Conservation (phyloP, 2,888 invertebrate species). For the Drymonia ruficornis region DNA sequence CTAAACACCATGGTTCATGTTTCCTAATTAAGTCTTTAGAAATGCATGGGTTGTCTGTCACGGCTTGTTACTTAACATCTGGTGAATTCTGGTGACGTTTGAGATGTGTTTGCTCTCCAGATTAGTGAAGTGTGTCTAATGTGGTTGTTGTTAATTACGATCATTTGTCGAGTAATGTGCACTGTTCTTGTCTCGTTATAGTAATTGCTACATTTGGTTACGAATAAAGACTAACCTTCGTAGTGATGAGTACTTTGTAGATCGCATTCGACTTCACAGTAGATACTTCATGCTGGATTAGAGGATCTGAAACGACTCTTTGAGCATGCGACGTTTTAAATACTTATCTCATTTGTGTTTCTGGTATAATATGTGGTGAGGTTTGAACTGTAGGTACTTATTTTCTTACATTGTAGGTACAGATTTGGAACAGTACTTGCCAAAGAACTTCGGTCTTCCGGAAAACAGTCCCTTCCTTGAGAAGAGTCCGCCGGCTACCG, state of each 20-base stretch:
- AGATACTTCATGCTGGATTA: constrained; percentile 4
- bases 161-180: constrained; percentile 25
- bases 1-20: constrained; percentile 35
- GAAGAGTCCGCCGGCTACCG: constrained; percentile 77
- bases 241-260: constrained; percentile 26
- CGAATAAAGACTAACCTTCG: constrained; percentile 14
- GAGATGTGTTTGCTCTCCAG: constrained; percentile 40
- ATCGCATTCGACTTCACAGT: constrained; percentile 22
- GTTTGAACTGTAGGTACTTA: not conserved
- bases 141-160: constrained; percentile 22
- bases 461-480: constrained; percentile 79
- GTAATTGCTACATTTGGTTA: constrained; percentile 15
- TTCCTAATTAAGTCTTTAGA: constrained; percentile 49
- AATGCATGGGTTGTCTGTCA: constrained; percentile 52
- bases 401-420: constrained; percentile 73
- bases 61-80: constrained; percentile 40
- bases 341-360: not conserved
- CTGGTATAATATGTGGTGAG: too few species aligned
- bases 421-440: constrained; percentile 86
- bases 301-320: not conserved
- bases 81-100: constrained; percentile 42
- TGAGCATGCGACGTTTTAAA: not conserved
- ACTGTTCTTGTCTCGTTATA: constrained; percentile 23
- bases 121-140: constrained; percentile 32
- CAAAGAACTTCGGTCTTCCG: constrained; percentile 86